phyloP scores from a whole-genome alignment of 1,140 invertebrate genomes.

The Hirudo medicinalis region DNA sequence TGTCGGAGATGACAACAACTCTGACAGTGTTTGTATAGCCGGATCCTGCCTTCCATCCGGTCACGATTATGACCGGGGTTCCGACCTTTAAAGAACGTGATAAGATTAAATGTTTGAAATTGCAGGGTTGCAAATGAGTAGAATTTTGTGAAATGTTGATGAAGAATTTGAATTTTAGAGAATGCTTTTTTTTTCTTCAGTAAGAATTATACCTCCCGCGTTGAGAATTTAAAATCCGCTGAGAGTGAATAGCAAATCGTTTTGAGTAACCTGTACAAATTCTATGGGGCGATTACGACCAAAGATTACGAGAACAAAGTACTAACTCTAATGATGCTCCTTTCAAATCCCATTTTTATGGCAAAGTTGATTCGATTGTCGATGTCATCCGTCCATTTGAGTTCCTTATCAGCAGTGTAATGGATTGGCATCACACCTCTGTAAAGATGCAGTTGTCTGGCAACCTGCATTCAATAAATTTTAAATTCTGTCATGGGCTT shows the following conservation, averaged over 20 bases:
- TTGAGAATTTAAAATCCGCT: no score
- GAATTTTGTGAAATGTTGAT: not conserved
- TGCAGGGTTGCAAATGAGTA: not conserved
- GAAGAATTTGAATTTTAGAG: no score
- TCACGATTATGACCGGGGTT: conserved; percentile 79
- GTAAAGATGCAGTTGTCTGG: conserved; percentile 82
- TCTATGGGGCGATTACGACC: no score
- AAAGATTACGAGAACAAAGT: no score
- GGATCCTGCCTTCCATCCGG: conserved; percentile 81
- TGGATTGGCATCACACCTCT: conserved; percentile 83
- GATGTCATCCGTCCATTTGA: conserved; percentile 87
- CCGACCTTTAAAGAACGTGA: conserved; percentile 37
- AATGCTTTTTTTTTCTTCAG: no score
- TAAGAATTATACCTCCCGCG: no score
- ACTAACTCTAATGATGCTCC: conserved; percentile 63
- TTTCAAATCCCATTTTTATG: conserved; percentile 70
- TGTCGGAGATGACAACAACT: conserved; percentile 53
- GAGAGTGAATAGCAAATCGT: no score
- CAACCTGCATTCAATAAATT: conserved; percentile 44
- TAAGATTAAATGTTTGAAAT: not conserved
- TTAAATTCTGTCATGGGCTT: no score
- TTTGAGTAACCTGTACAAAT: no score
- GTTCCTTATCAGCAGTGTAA: conserved; percentile 63
- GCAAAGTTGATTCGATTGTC: conserved; percentile 78
- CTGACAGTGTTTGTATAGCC: conserved; percentile 94